Conservation (phyloP, 1,140 invertebrate species). For the Aphelinus atriplicis region DNA sequence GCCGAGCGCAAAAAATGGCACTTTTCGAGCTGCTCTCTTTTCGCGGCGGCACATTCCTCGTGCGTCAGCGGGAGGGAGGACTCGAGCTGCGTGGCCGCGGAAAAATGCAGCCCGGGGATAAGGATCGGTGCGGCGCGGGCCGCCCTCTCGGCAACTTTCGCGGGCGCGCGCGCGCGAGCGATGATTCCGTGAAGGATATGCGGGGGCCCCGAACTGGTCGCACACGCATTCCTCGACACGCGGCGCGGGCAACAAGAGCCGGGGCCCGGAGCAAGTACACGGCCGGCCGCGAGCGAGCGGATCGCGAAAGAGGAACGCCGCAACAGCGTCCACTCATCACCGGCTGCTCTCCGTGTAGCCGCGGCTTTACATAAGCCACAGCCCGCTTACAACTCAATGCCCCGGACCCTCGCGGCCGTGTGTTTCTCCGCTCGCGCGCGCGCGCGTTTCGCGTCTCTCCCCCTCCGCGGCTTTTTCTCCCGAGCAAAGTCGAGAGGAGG, state of each 20-base stretch:
- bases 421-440: neutral
- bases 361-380: slow-evolving; percentile 66
- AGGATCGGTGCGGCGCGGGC: too few relatives aligned
- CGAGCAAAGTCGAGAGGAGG: neutral
- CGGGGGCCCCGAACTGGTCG: too few relatives aligned
- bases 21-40: neutral
- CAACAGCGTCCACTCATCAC: slow-evolving; percentile 67
- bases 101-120: neutral
- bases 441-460: neutral
- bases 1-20: slow-evolving; percentile 15
- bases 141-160: neutral
- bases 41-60: neutral
- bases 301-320: slow-evolving; percentile 59
- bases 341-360: slow-evolving; percentile 58
- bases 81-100: neutral
- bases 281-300: slow-evolving; percentile 44
- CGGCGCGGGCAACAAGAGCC: neutral
- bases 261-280: slow-evolving; percentile 40
- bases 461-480: slow-evolving; percentile 41
- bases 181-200: neutral
- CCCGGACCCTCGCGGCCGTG: too few relatives aligned
- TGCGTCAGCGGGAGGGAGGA: neutral
- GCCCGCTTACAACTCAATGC: slow-evolving; percentile 67
- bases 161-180: neutral
- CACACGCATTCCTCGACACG: too few relatives aligned